Evolutionary conservation across 2,113 vertebrate species (phyloP).

Genomic region (Cheirogaleus medius): DNA sequence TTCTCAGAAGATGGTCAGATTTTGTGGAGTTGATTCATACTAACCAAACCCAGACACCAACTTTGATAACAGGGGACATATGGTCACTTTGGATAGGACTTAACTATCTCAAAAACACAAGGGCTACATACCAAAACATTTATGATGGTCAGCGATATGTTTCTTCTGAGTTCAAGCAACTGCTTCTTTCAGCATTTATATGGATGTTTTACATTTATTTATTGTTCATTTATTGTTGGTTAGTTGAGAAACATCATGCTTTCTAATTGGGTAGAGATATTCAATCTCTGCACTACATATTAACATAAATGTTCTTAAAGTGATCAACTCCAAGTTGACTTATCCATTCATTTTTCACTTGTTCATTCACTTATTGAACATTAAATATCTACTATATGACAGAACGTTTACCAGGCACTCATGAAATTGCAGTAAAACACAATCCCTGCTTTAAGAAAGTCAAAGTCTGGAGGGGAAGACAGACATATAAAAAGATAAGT

Average conservation of each 20-base stretch:
- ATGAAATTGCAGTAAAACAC: background rate
- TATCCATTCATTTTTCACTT: background rate
- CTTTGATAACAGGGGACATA: background rate
- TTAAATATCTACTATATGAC: background rate
- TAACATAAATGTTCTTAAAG: background rate
- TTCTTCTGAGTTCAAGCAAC: background rate
- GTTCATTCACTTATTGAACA: background rate
- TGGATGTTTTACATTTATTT: background rate
- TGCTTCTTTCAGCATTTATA: background rate
- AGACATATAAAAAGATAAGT: background rate
- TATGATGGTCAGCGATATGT: background rate
- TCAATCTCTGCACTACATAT: background rate
- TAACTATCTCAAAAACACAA: background rate
- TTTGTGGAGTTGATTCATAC: background rate
- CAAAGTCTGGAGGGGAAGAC: background rate
- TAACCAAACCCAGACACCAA: background rate
- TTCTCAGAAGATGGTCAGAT: background rate
- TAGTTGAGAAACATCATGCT: background rate
- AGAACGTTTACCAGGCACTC: background rate
- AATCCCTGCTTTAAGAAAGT: background rate
- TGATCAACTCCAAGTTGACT: background rate
- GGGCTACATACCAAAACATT: background rate
- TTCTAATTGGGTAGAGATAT: background rate
- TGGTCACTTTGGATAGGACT: background rate
- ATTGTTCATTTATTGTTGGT: background rate